Percentiles rank a stretch among this genome's conserved stretches.
phyloP scores from a whole-genome alignment of 2,797 vertebrate species.

The Dicrostonyx torquatus region DNA sequence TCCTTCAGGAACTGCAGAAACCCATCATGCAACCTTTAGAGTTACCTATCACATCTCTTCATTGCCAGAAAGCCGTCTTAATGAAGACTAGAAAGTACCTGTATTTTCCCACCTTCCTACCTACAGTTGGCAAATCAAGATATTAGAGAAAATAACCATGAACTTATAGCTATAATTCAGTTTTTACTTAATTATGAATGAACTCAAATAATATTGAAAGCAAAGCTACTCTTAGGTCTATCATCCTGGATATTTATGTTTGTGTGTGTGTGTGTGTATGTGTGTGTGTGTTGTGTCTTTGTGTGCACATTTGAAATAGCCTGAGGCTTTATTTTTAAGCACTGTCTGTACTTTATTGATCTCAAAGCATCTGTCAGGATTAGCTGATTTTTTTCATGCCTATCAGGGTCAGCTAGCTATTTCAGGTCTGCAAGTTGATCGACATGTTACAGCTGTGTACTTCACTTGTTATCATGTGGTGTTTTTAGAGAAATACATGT shows the following conservation, averaged over 20 bases:
- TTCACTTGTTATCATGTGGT: not conserved
- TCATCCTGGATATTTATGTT: not conserved
- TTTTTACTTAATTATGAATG: not conserved
- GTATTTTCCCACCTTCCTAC: not conserved
- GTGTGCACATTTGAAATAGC: not conserved
- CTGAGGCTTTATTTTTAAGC: not conserved
- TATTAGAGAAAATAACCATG: not conserved
- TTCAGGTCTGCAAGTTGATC: not conserved
- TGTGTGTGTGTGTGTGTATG: not conserved
- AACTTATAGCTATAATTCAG: not conserved
- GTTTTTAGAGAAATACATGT: constrained; percentile 30
- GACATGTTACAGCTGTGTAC: not conserved
- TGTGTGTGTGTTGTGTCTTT: not conserved
- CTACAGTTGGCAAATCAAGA: not conserved
- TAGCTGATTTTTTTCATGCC: not conserved
- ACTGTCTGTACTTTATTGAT: constrained; percentile 9
- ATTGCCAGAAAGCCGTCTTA: not conserved
- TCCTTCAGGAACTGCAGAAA: not conserved
- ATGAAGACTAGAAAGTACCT: not conserved
- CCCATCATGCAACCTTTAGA: rapidly evolving
- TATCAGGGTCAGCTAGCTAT: not conserved
- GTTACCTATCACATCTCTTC: too few species aligned
- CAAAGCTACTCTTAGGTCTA: not conserved
- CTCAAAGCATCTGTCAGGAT: constrained; percentile 11
- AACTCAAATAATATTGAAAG: not conserved